Percentiles rank a stretch among this genome's conserved stretches.
Conservation (phyloP, 1,140 invertebrate species). For the Ceratina japonica region DNA sequence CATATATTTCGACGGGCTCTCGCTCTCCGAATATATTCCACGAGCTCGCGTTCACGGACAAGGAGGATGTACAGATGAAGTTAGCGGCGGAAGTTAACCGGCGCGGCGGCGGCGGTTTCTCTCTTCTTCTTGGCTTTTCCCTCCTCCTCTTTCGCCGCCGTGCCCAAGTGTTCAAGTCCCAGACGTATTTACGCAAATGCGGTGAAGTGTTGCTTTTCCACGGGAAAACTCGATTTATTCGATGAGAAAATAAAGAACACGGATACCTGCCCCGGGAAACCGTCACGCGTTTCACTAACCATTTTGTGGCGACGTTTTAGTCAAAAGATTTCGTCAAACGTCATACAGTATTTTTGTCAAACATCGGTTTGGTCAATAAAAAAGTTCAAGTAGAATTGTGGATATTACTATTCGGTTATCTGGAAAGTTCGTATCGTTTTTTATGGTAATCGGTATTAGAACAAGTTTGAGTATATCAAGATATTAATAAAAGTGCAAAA, state of each 20-base stretch:
- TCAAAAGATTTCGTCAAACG: no score
- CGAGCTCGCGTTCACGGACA: constrained; percentile 24
- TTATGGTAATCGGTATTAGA: no score
- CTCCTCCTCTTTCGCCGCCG: constrained; percentile 10
- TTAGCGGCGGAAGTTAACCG: constrained; percentile 40
- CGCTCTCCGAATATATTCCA: constrained; percentile 16
- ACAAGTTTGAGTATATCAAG: no score
- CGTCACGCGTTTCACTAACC: neutral
- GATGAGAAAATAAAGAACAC: neutral
- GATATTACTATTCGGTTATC: no score
- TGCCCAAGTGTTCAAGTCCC: neutral
- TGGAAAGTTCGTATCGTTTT: no score
- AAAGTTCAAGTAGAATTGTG: no score
- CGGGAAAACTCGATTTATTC: neutral
- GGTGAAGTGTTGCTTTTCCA: constrained; percentile 12
- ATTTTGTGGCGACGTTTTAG: neutral
- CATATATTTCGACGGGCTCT: constrained; percentile 15
- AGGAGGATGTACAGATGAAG: constrained; percentile 34
- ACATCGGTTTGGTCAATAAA: no score
- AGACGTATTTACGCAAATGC: constrained; percentile 29
- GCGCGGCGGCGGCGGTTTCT: neutral
- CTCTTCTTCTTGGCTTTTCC: constrained; percentile 13
- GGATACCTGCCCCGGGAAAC: neutral
- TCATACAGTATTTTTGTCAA: no score
- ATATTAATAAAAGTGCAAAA: no score